These are phyloP conservation scores for Apeira syringaria DNA, from an alignment of 2,888 invertebrate species.

Conservation along the genomic window DNA sequence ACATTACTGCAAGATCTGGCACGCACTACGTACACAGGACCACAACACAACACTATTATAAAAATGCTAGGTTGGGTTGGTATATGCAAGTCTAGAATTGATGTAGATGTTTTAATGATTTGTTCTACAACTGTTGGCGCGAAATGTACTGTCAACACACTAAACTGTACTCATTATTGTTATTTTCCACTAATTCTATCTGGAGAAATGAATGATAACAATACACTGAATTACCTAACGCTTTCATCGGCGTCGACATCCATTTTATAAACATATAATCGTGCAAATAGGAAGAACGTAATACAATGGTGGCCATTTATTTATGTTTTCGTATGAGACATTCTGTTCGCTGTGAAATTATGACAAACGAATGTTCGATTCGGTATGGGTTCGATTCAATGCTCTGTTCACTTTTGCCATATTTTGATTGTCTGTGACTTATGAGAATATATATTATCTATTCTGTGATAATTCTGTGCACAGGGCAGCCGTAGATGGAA, in stretches of 20 bases:
- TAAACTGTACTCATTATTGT: conserved; percentile 40
- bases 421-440: conserved; percentile 12
- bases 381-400: conserved; percentile 33
- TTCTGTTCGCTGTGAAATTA: conserved; percentile 56
- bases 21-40: too few species aligned
- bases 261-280: conserved; percentile 75
- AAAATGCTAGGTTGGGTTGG: neutral
- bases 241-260: conserved; percentile 64
- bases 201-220: conserved; percentile 1
- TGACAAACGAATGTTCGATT: conserved; percentile 18
- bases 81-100: neutral
- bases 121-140: conserved; percentile 53
- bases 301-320: conserved; percentile 81
- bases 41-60: neutral
- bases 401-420: too few species aligned
- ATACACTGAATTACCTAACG: conserved; percentile 50
- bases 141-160: conserved; percentile 70
- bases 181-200: conserved; percentile 25
- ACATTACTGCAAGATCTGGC: conserved; percentile 1
- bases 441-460: too few species aligned
- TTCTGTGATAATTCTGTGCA: too few species aligned
- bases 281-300: conserved; percentile 72
- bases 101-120: neutral
- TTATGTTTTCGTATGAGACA: conserved; percentile 73
- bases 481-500: too few species aligned